Evolutionary conservation across 2,797 vertebrate genomes (phyloP).

Genomic region (Chromobotia macracanthus): DNA sequence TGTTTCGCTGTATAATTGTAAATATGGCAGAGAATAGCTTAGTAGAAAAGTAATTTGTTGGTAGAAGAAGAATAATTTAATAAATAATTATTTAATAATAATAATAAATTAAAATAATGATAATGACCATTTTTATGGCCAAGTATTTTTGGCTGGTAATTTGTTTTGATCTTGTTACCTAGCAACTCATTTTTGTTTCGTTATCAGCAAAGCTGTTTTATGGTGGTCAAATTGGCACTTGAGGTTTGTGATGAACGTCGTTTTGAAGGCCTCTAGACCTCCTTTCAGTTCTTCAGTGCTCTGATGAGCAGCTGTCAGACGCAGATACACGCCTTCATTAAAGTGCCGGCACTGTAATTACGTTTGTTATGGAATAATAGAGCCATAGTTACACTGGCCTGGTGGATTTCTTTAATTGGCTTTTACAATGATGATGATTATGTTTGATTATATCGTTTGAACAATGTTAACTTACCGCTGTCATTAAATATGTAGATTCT

Average conservation of each 20-base stretch:
- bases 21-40: neutral
- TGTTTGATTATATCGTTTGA: slow-evolving; percentile 52
- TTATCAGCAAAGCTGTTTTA: neutral
- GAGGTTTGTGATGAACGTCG: slow-evolving; percentile 55
- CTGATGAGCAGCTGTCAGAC: slow-evolving; percentile 58
- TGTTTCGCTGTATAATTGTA: neutral
- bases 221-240: neutral
- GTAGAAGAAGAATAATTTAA: neutral
- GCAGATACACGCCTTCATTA: slow-evolving; percentile 72
- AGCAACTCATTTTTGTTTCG: neutral
- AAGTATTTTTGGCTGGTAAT: too few relatives aligned
- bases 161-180: neutral
- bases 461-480: slow-evolving; percentile 28
- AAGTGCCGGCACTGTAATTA: slow-evolving; percentile 68
- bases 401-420: slow-evolving; percentile 52
- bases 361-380: slow-evolving; percentile 55
- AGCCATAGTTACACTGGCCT: slow-evolving; percentile 27
- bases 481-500: slow-evolving; percentile 37
- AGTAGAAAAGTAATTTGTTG: neutral
- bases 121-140: too few relatives aligned
- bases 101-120: neutral
- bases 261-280: slow-evolving; percentile 47
- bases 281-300: slow-evolving; percentile 68
- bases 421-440: slow-evolving; percentile 43
- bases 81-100: too few relatives aligned